Base-by-base conservation (phyloP, 2,113 vertebrate species). In the Oryzias melastigma region DNA sequence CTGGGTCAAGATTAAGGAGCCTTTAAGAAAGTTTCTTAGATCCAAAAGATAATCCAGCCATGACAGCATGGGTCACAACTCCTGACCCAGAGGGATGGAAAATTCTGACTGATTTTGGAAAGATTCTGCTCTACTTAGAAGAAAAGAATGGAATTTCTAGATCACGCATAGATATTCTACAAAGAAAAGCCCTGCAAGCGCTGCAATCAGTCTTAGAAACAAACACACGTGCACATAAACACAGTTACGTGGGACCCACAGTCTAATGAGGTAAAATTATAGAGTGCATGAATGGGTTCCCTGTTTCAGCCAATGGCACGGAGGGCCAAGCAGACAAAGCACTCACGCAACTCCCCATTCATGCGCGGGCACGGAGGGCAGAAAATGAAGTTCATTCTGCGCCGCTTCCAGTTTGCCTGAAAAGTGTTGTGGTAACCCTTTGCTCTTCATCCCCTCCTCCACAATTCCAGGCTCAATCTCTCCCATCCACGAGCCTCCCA, bases 291-390 rank as follows among this genome's bases (percentile, higher is more conserved):
- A 88, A 87, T 81, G 79, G 65, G 57, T 2, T 51, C 29, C 67
- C 67, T 87, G 78, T 85, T 80, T 66, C 57, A 65, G 81, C 75
- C 70, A 42, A 48, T 78, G 79, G 81, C 77, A 55, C 56, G 24
- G 44, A 60, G 57, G 17, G 25, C 62, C 24, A 18, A 52, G 72
- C 66, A 45, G 24, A 82, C 83, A 83, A 63, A 51, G 50, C 58
- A 66, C 71, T 73, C 74, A 71, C 68, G 64, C 77, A 81, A 72
- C 71, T 52, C 61, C 63, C 67, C 72, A 78, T 84, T 84, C 74
- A 82, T 56, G 58, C 47, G 29, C 58, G 65, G 62, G 49, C 63
- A 82, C 49, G 22, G 49, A 67, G 68, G 51, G 64, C 51, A 68
- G 68, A 70, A 69, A 59, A 78, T 58, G 58, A 48, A 74, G 68